phyloP scores from a whole-genome alignment of 2,888 invertebrate genomes.

The Nipponacmea schrenckii region DNA sequence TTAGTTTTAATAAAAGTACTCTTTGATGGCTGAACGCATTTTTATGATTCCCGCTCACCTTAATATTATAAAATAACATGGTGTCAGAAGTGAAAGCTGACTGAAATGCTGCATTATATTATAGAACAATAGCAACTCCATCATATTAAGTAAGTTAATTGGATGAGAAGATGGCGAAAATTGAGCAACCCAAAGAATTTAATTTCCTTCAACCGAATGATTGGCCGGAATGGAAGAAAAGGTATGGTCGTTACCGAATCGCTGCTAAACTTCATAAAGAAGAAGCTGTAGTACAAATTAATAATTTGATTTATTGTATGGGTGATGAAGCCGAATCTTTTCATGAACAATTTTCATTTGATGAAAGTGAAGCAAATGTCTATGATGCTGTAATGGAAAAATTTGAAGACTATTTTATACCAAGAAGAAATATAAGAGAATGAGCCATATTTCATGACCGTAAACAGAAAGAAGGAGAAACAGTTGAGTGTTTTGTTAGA shows the following conservation, averaged over 20 bases:
- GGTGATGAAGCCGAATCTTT: not conserved
- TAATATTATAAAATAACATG: not conserved
- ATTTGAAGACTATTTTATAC: too few species aligned
- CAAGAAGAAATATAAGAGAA: too few species aligned
- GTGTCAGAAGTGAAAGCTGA: constrained; percentile 3
- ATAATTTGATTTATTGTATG: not conserved
- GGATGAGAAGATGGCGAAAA: not conserved
- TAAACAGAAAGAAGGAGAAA: constrained; percentile 24
- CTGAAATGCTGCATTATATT: not conserved
- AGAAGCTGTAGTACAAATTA: not conserved
- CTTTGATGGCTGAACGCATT: not conserved
- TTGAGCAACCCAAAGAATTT: not conserved
- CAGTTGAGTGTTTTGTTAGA: constrained; percentile 27
- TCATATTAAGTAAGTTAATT: not conserved
- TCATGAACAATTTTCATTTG: not conserved
- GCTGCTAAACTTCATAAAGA: not conserved
- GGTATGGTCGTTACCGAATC: not conserved
- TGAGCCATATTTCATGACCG: constrained; percentile 28
- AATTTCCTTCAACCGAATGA: not conserved
- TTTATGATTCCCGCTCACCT: not conserved
- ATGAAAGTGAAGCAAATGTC: not conserved
- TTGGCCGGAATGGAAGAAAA: not conserved
- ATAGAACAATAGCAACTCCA: not conserved
- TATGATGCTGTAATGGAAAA: constrained; percentile 14
- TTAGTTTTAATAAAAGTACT: not conserved